A percentile compares a stretch with the other conserved stretches of the same genome.
phyloP scores from a whole-genome alignment of 1,140 invertebrate genomes.

The Apis laboriosa region DNA sequence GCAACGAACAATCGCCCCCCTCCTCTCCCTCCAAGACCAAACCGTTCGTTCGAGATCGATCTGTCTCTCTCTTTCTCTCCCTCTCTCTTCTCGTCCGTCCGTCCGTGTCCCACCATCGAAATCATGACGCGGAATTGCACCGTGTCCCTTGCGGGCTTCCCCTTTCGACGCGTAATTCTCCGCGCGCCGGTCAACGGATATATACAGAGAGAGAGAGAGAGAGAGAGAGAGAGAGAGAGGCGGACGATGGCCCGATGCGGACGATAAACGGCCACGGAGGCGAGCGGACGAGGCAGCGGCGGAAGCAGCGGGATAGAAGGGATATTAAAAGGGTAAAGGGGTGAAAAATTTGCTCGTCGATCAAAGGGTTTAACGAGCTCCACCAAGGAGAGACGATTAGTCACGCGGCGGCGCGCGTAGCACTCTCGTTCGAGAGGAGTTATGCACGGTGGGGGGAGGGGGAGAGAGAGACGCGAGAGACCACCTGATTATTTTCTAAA shows the following conservation, averaged over 20 bases:
- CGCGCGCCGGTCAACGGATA: constrained; percentile 41
- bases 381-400: constrained; percentile 40
- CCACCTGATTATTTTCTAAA: constrained; percentile 31
- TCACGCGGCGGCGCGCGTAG: constrained; percentile 32
- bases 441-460: background rate
- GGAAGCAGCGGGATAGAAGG: constrained; percentile 18
- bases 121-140: constrained; percentile 48
- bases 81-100: too few species aligned
- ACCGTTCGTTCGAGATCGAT: too few species aligned
- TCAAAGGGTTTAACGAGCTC: constrained; percentile 56
- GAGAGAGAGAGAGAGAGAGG: too few species aligned
- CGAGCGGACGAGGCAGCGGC: background rate
- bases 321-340: constrained; percentile 51
- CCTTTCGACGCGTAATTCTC: constrained; percentile 36
- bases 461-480: too few species aligned
- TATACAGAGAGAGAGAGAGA: background rate
- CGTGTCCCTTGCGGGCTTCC: constrained; percentile 25
- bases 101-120: constrained; percentile 46
- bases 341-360: constrained; percentile 56
- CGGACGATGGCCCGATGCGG: background rate
- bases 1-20: too few species aligned
- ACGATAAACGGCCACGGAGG: constrained; percentile 40
- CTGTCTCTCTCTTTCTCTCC: too few species aligned
- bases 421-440: background rate
- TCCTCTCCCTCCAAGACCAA: too few species aligned